Percentiles rank a stretch among this genome's conserved stretches.
These are phyloP conservation scores for Alitta virens DNA, from an alignment of 2,888 invertebrate genomes.

Conservation along the genomic window DNA sequence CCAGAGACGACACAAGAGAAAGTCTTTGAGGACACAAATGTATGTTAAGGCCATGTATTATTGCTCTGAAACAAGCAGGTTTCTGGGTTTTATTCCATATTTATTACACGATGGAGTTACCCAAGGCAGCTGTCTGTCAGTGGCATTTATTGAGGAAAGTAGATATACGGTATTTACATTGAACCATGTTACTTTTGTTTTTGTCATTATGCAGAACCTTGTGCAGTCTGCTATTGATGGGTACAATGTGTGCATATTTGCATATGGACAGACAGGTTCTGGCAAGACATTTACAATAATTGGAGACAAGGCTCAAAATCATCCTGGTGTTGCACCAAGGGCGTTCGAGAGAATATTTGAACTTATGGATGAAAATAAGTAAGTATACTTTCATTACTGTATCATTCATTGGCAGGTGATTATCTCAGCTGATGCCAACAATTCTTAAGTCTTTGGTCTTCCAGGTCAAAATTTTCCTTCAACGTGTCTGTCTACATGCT, in stretches of 20 bases:
- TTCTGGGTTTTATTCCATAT: no score
- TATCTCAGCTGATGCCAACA: no score
- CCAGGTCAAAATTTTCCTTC: slow-evolving; percentile 45
- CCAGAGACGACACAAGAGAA: slow-evolving; percentile 52
- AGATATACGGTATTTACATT: no score
- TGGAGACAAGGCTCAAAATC: slow-evolving; percentile 51
- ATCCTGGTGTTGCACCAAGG: slow-evolving; percentile 55
- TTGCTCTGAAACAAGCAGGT: no score
- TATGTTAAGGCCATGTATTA: slow-evolving; percentile 35
- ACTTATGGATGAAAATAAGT: slow-evolving; percentile 28
- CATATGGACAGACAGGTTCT: slow-evolving; percentile 91
- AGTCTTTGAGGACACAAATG: slow-evolving; percentile 58
- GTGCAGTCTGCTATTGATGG: slow-evolving; percentile 82
- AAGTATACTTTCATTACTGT: not conserved
- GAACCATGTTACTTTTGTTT: no score
- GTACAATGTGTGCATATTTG: slow-evolving; percentile 99
- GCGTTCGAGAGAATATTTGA: slow-evolving; percentile 58
- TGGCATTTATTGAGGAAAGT: no score
- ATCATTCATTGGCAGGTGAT: not conserved
- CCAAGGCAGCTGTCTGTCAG: no score
- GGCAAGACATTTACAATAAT: slow-evolving; percentile 62
- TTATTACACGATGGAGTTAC: no score
- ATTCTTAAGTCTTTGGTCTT: no score
- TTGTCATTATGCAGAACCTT: slow-evolving; percentile 49
- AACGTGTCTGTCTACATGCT: slow-evolving; percentile 49